A percentile compares a stretch with the other conserved stretches of the same genome.
These are phyloP conservation scores for Mystacornis crossleyi DNA, from an alignment of 2,113 vertebrate genomes.

Conservation along the genomic window DNA sequence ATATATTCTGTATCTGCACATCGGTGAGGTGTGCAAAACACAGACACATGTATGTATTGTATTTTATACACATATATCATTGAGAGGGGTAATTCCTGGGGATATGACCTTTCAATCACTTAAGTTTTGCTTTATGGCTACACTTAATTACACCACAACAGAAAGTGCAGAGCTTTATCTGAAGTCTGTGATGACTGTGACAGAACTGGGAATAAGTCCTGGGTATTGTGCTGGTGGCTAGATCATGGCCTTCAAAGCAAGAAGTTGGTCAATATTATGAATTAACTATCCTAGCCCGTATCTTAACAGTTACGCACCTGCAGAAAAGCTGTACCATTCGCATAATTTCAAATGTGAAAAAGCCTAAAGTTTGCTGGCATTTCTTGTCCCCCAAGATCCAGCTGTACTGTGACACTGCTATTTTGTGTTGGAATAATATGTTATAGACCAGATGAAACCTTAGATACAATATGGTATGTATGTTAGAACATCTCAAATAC, in stretches of 20 bases:
- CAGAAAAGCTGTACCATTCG: neutral
- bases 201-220: neutral
- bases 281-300: neutral
- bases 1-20: neutral
- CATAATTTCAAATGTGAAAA: neutral
- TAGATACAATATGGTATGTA: neutral
- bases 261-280: neutral
- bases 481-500: neutral
- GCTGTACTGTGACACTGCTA: neutral
- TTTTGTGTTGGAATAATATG: neutral
- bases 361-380: neutral
- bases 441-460: neutral
- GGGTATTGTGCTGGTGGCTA: neutral
- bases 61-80: neutral
- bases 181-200: neutral
- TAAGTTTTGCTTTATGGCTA: neutral
- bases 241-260: neutral
- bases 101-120: neutral
- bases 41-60: fast-evolving
- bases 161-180: neutral
- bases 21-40: neutral
- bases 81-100: neutral
- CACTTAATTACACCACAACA: neutral
- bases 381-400: neutral
- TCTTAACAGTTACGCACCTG: neutral